These are phyloP conservation scores for Trinorchestia longiramus DNA, from an alignment of 1,140 invertebrate genomes.

Conservation along the genomic window DNA sequence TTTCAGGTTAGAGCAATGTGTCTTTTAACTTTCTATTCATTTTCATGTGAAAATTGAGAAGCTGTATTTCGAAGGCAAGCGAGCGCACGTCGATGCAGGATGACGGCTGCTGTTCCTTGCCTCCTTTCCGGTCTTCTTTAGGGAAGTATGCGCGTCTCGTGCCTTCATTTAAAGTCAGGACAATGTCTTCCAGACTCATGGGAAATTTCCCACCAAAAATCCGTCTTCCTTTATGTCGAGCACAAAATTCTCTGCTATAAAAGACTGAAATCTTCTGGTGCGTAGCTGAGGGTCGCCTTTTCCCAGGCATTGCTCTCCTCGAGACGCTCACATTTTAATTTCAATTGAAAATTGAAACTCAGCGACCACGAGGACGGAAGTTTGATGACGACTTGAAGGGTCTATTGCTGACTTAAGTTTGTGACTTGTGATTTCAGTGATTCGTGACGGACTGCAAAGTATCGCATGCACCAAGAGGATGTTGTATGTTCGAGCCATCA, in stretches of 20 bases:
- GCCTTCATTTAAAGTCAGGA: conserved; percentile 53
- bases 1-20: not conserved
- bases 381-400: not conserved
- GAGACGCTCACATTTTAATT: not conserved
- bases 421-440: not conserved
- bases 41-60: not conserved
- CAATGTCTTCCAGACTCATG: conserved; percentile 46
- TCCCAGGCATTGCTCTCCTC: not conserved
- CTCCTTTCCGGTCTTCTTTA: not conserved
- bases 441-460: not conserved
- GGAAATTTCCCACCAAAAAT: conserved; percentile 52
- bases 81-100: not conserved
- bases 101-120: not conserved
- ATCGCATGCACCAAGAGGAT: not conserved
- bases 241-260: conserved; percentile 27
- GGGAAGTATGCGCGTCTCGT: conserved; percentile 35
- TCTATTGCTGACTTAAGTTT: not conserved
- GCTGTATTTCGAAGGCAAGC: not conserved
- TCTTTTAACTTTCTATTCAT: not conserved
- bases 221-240: conserved; percentile 52
- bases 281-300: not conserved
- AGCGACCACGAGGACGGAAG: not conserved
- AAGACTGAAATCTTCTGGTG: not conserved
- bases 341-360: conserved; percentile 2
- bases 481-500: not conserved